These are phyloP conservation scores for Daphoenositta chrysoptera DNA, from an alignment of 2,113 vertebrate species.

Conservation along the genomic window DNA sequence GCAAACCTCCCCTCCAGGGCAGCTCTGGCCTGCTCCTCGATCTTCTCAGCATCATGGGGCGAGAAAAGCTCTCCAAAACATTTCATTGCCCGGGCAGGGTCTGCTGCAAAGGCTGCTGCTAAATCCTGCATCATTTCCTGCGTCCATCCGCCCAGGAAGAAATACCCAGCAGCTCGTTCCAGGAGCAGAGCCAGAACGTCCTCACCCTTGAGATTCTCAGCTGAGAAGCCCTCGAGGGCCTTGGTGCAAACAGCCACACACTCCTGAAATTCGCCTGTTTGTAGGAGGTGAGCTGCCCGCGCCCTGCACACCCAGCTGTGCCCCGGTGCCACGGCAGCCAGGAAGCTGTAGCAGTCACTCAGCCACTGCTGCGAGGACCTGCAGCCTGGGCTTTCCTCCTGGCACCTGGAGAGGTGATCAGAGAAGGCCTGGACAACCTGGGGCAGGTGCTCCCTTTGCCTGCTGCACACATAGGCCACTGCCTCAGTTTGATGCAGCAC, in stretches of 20 bases:
- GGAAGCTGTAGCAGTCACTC: conserved; percentile 68
- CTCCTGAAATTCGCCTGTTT: conserved; percentile 68
- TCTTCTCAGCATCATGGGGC: neutral
- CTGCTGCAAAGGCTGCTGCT: conserved; percentile 76
- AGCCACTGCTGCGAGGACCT: neutral
- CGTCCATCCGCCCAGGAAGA: conserved; percentile 68
- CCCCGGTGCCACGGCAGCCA: conserved; percentile 72
- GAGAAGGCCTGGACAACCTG: conserved; percentile 71
- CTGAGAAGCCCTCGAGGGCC: conserved; percentile 42
- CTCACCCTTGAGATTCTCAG: neutral
- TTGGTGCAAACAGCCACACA: conserved; percentile 73
- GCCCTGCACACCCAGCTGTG: conserved; percentile 54
- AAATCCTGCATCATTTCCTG: conserved; percentile 78
- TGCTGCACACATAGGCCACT: conserved; percentile 63
- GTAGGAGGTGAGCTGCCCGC: conserved; percentile 74
- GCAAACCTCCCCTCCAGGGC: conserved; percentile 76
- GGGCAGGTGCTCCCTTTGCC: conserved; percentile 79
- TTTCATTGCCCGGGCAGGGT: conserved; percentile 70
- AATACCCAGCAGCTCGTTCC: conserved; percentile 77
- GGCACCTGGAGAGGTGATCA: conserved; percentile 19
- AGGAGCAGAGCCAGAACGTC: conserved; percentile 60
- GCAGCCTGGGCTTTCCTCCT: neutral
- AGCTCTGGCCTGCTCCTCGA: conserved; percentile 53
- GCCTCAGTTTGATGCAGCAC: conserved; percentile 54
- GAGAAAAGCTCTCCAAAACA: conserved; percentile 78